A percentile compares a stretch with the other conserved stretches of the same genome.
phyloP scores from a whole-genome alignment of 2,113 vertebrate species.

The Lampris megalopsis region DNA sequence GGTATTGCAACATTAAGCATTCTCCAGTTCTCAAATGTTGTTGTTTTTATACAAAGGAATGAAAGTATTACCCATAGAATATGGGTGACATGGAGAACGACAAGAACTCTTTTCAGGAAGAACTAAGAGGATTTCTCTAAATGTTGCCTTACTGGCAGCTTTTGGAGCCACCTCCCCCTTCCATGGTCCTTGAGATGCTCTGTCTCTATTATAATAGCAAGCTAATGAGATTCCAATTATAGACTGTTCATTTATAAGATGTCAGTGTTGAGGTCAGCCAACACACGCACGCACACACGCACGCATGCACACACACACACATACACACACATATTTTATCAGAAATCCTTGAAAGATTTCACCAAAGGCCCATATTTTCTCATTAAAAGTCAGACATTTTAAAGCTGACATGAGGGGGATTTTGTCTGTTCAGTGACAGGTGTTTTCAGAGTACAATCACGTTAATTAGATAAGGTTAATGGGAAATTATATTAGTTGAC shows the following conservation, averaged over 20 bases:
- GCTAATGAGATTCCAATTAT: slow-evolving; percentile 80
- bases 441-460: too few species aligned
- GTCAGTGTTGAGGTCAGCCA: slow-evolving; percentile 72
- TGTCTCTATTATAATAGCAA: slow-evolving; percentile 65
- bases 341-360: too few species aligned
- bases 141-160: slow-evolving; percentile 58
- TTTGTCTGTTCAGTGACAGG: too few species aligned
- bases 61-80: not conserved
- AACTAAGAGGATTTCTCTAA: slow-evolving; percentile 23
- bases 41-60: too few species aligned
- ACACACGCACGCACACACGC: not conserved
- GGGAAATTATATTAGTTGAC: too few species aligned
- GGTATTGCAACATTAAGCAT: too few species aligned
- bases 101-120: slow-evolving; percentile 31
- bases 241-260: slow-evolving; percentile 76
- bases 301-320: slow-evolving; percentile 15
- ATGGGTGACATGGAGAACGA: slow-evolving; percentile 11
- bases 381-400: too few species aligned
- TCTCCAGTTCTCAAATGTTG: not conserved
- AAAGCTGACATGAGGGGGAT: too few species aligned
- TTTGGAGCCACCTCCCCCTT: slow-evolving; percentile 33
- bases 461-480: too few species aligned
- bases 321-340: slow-evolving; percentile 19
- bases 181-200: slow-evolving; percentile 48
- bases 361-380: too few species aligned